Evolutionary conservation across 2,113 vertebrate genomes (phyloP), one percentile per base, ranked within the genome.

Genomic region (Melanerpes aurifrons): DNA sequence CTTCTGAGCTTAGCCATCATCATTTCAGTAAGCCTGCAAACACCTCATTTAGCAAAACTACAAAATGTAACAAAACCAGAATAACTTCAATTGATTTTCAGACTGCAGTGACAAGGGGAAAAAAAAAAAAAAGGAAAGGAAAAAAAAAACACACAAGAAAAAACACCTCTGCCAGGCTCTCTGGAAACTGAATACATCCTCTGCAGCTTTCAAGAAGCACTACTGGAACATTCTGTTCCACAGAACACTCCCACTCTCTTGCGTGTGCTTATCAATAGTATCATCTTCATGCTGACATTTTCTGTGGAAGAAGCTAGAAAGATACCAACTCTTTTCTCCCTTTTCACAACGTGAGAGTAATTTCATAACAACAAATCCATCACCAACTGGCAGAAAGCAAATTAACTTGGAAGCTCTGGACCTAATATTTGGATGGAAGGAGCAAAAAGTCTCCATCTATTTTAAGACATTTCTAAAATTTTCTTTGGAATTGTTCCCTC

Each of bases 171-270:
- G 86, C 10, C 57, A 81, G 48, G 15, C 13, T 89, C 15, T 85
- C 66, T 92, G 14, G 66, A 76, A 92, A 20, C 61, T 61, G 79
- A 91, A 91, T 83, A 83, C 66, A 74, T 85, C 78, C 82, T 50
- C 45, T 68, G 31, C 57, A 87, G 31, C 22, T 80, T 86, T 80
- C 67, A 77, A 80, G 43, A 31, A 7, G 16, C 17, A 83, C 50
- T 66, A 35, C 62, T 88, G 82, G 79, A 82, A 89, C 87, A 72
- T 80, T 92, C 48, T 90, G 69, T 94, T 92, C 79, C 66, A 59
- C 72, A 86, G 58, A 83, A 66, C 25, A 86, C 75, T 94, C 87
- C 87, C 78, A 92, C 67, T 87, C 29, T 75, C 28, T 92, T 2
- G 0, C 61, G 72, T 86, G 79, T 75, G 58, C 85, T 78, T 85